Evolutionary conservation across 2,888 invertebrate genomes (phyloP), one percentile per base, ranked within the genome.

Genomic region (Chesias legatella): DNA sequence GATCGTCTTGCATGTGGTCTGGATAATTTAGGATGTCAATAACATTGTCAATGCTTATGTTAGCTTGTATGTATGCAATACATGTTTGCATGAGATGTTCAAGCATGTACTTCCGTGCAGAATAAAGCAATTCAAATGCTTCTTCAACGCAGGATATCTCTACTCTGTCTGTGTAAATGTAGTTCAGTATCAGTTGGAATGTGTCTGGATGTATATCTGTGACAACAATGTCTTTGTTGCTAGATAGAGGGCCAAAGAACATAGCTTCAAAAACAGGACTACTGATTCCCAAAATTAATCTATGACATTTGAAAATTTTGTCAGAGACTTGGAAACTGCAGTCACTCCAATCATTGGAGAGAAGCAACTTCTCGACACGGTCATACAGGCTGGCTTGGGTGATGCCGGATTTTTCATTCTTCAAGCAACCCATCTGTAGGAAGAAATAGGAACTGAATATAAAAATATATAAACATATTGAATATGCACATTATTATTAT

Each of bases 261-360:
- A 92, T 91, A 13, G 90, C 91, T 72, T 92, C 91, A 78, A 93
- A 92, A 22, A 92, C 92, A 5, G 92, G 92, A 64, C 92, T 92
- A 56, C 90, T 90, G 42, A 90, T 89, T n/a, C 91, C 91, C 54
- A 93, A 64, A 50, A 92, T 89, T 40, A 92, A 70, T 73, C 90
- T 91, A 63, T 92, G 92, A 29, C 91, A 91, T 62, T 82, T 82
- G 36, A 91, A 81, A 54, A 77, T 76, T 61, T 78, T 79, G 23
- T 82, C 85, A 44, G 79, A 79, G 23, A 91, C 88, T 46, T 79
- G 73, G 59, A 92, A 92, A 41, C 79, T 83, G 60, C 92, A 92
- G 63, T 92, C 92, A 58, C 89, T 90, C 88, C 89, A 90, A 60
- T 90, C 89, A 51, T 73, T 79, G 7, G 89, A 84, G 9, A 82